Evolutionary conservation across 2,888 invertebrate genomes (phyloP).

Genomic region (Leptopterna dolabrata): DNA sequence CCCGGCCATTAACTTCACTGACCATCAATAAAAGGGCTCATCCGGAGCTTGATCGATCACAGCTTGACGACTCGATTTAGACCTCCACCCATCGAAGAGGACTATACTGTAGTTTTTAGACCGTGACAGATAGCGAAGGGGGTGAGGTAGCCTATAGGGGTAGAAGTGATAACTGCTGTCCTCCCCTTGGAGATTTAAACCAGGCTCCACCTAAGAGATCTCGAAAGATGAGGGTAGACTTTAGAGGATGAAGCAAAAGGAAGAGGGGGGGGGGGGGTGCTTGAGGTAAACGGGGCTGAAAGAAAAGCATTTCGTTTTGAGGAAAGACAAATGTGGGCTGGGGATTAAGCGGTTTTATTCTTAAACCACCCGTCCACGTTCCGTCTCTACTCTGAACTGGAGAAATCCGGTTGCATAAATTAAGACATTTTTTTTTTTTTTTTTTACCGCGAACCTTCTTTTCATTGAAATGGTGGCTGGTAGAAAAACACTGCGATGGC

Average conservation of each 20-base stretch:
- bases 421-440: not conserved
- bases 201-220: not conserved
- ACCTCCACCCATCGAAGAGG: not conserved
- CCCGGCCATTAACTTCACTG: too few relatives aligned
- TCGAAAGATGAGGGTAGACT: not conserved
- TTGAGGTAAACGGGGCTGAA: slow-evolving; percentile 32
- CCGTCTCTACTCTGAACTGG: not conserved
- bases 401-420: slow-evolving; percentile 4
- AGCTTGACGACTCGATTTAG: not conserved
- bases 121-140: slow-evolving; percentile 31
- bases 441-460: not conserved
- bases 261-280: not conserved
- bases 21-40: not conserved
- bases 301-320: slow-evolving; percentile 29
- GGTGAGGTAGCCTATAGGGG: slow-evolving; percentile 20
- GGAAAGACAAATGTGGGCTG: slow-evolving; percentile 27
- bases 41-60: not conserved
- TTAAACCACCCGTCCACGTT: slow-evolving; percentile 26
- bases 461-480: not conserved
- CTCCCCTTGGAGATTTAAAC: slow-evolving; percentile 5
- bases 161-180: slow-evolving; percentile 13
- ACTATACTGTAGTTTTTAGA: slow-evolving; percentile 9
- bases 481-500: not conserved
- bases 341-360: slow-evolving; percentile 25
- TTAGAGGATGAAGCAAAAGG: not conserved